Conservation (phyloP, 2,797 vertebrate genomes). For the Molossus molossus region DNA sequence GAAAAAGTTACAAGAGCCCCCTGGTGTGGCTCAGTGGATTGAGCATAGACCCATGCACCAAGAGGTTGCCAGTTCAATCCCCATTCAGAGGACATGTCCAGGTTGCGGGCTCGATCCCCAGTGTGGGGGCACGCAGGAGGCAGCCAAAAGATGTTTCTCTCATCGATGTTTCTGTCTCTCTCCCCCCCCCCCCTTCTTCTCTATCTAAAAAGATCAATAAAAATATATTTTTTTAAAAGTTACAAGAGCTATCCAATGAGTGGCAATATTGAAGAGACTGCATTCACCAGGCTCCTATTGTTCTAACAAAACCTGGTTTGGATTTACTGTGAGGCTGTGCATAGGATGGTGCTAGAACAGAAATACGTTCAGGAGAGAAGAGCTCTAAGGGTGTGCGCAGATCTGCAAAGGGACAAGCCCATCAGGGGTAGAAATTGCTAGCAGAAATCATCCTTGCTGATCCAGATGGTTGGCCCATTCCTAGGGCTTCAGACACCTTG, state of each 20-base stretch:
- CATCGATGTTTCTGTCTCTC: no score
- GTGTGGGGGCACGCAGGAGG: no score
- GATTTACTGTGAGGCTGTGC: background rate
- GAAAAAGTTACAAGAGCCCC: constrained; percentile 14
- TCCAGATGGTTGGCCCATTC: background rate
- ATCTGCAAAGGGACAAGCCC: background rate
- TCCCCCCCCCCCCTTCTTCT: no score
- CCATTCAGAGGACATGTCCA: no score
- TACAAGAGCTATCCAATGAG: background rate
- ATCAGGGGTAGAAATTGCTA: background rate
- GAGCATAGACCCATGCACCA: no score
- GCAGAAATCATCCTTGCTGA: background rate
- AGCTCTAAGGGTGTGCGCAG: background rate
- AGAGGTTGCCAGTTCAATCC: no score
- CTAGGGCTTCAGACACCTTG: background rate
- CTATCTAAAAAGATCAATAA: no score
- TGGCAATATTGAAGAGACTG: constrained; percentile 14
- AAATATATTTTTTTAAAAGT: background rate
- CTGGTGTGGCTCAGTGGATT: no score
- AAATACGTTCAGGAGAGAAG: background rate
- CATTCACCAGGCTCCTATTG: background rate
- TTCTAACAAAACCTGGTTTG: background rate
- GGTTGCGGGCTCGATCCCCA: no score
- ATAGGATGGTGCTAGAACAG: background rate
- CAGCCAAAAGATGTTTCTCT: no score